A percentile compares a stretch with the other conserved stretches of the same genome.
phyloP scores from a whole-genome alignment of 2,113 vertebrate species.

The Triplophysa dalaica region DNA sequence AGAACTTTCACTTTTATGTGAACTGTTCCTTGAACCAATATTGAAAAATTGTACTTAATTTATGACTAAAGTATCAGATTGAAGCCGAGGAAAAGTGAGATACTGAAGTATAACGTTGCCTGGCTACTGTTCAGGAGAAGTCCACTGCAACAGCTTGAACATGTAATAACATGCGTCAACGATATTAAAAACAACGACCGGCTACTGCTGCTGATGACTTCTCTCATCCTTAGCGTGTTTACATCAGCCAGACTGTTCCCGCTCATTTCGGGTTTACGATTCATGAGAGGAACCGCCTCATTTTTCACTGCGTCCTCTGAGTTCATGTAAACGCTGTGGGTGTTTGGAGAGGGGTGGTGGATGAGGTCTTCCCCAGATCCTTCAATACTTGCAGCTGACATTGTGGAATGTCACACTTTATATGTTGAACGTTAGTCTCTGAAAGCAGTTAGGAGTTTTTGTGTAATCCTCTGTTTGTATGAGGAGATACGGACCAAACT shows the following conservation, averaged over 20 bases:
- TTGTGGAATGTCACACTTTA: conserved; percentile 42
- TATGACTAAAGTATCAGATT: not conserved
- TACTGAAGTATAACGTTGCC: conserved; percentile 37
- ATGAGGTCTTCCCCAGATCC: conserved; percentile 44
- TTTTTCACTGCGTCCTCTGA: conserved; percentile 44
- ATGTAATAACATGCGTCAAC: conserved; percentile 58
- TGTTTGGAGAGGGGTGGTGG: conserved; percentile 46
- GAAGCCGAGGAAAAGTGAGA: not conserved
- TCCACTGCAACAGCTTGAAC: conserved; percentile 56
- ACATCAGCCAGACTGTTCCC: conserved; percentile 52
- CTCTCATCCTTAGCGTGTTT: conserved; percentile 52
- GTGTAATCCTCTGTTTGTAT: not conserved
- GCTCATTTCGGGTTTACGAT: conserved; percentile 45
- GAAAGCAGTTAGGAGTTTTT: conserved; percentile 4
- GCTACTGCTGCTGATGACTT: conserved; percentile 55
- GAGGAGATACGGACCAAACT: not conserved
- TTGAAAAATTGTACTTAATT: conserved; percentile 3
- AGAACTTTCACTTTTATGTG: no score
- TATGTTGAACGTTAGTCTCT: not conserved
- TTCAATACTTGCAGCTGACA: conserved; percentile 39
- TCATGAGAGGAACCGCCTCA: conserved; percentile 39
- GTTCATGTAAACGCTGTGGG: conserved; percentile 53
- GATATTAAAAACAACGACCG: conserved; percentile 55
- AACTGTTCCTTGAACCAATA: no score
- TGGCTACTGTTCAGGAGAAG: conserved; percentile 55